These are phyloP conservation scores for Danio aesculapii DNA, from an alignment of 2,797 vertebrate genomes.

Conservation along the genomic window DNA sequence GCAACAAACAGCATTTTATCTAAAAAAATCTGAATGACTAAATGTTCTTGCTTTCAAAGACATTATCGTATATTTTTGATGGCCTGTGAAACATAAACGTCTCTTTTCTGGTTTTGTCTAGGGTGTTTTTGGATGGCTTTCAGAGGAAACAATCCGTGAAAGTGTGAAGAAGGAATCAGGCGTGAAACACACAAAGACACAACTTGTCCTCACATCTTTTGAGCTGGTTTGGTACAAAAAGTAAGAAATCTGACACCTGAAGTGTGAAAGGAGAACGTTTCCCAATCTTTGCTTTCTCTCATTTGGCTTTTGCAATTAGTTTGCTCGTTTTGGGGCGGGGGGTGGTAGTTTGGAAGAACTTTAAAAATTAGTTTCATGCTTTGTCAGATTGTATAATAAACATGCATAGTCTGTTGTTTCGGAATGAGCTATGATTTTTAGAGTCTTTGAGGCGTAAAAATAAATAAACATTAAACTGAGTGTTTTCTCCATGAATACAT, in stretches of 20 bases:
- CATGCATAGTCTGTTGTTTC: not conserved
- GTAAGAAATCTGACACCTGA: not conserved
- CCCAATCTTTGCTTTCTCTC: not conserved
- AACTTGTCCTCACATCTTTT: slow-evolving; percentile 26
- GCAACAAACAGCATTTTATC: slow-evolving; percentile 28
- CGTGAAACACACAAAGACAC: slow-evolving; percentile 19
- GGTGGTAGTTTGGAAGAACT: not conserved
- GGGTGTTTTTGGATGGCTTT: slow-evolving; percentile 13
- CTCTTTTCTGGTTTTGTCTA: slow-evolving; percentile 46
- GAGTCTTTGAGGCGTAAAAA: not conserved
- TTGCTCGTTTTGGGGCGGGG: not conserved
- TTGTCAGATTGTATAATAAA: slow-evolving; percentile 8
- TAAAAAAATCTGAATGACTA: not conserved
- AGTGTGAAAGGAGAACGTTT: not conserved
- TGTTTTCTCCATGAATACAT: slow-evolving; percentile 20
- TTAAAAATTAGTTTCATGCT: slow-evolving; percentile 1
- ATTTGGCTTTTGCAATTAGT: not conserved
- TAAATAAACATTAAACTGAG: not conserved
- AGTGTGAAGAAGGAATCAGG: not conserved
- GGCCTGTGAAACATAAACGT: slow-evolving; percentile 33
- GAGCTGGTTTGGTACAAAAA: slow-evolving; percentile 6
- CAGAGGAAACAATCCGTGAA: slow-evolving; percentile 38
- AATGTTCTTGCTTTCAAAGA: slow-evolving; percentile 21
- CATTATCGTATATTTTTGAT: slow-evolving; percentile 7
- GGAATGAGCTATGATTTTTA: slow-evolving; percentile 6